Conservation (phyloP, 2,797 vertebrate species). For the Lutjanus campechanus region DNA sequence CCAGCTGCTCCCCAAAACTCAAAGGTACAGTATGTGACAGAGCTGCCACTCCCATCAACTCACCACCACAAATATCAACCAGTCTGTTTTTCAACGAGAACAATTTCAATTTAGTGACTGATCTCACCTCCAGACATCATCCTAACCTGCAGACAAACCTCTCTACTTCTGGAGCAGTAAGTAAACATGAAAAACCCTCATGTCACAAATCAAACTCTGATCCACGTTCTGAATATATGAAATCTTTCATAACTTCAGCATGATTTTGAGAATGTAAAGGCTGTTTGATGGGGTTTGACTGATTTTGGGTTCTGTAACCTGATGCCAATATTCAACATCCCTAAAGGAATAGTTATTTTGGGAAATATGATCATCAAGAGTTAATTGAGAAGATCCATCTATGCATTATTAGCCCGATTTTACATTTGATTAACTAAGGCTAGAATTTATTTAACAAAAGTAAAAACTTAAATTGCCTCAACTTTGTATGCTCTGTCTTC, state of each 20-base stretch:
- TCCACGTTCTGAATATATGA: neutral
- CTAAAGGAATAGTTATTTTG: neutral
- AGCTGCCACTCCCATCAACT: neutral
- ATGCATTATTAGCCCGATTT: neutral
- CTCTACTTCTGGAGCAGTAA: slow-evolving; percentile 47
- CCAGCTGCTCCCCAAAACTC: slow-evolving; percentile 56
- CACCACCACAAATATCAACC: neutral
- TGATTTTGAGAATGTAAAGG: neutral
- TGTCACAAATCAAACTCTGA: neutral
- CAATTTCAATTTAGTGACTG: neutral
- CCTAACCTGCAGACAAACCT: neutral
- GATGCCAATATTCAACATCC: neutral
- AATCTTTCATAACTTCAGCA: neutral
- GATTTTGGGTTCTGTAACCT: neutral
- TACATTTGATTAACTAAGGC: neutral
- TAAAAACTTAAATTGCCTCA: neutral
- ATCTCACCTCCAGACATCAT: slow-evolving; percentile 45
- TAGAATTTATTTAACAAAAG: neutral
- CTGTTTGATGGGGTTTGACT: neutral
- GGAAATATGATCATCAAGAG: no score
- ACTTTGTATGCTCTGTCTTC: neutral
- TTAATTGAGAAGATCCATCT: no score
- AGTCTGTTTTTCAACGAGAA: neutral
- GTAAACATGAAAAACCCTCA: slow-evolving; percentile 3
- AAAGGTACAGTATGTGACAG: slow-evolving; percentile 57